Base-by-base conservation (phyloP, 1,140 invertebrate species). In the Cyrtorhinus lividipennis region DNA sequence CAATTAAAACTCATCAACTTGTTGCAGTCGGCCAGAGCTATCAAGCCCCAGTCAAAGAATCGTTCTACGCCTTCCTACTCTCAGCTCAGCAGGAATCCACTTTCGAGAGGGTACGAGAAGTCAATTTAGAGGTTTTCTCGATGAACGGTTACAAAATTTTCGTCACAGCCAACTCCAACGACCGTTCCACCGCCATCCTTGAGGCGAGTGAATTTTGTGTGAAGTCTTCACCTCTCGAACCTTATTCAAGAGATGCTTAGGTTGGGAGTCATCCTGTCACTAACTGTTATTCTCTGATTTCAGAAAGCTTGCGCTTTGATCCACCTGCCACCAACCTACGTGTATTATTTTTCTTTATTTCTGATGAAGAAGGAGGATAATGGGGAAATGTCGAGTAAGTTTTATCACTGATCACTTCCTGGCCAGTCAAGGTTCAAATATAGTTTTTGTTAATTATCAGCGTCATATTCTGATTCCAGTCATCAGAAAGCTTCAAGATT, bases 51-150 rank as follows among this genome's bases (percentile, higher is more conserved):
- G 84, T 83, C 69, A 87, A 87, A 20, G 83, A 90, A 68, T 75
- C 90, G 25, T 81, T 96, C 56, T 88, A 87, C 72, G 85, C 86
- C 70, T 97, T 95, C 75, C 78, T 96, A 60, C 79, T 93, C 24
- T 87, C 84, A 66, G 92, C 92, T 64, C 93, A 98, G 74, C 85
- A 92, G 80, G 93, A 92, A 74, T 88, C 84, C 5, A 80, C 83
- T 69, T 77, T 79, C 67, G 83, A 84, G 64, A 79, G 81, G 65
- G 76, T 80, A 58, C 80, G 87, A 70, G 83, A 87, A 72, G 83
- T 89, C 18, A 79, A 80, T 45, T 75, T 97, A 60, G 84, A 91
- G 76, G 80, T 94, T 53, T 92, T 82, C 72, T 77, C 92, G 3
- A 86, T 90, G 79, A 90, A 88, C 77, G 88, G 86, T 26, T 83